These are phyloP conservation scores for Palythoa grandiflora DNA, from an alignment of 92 coral and sea anemone species.

Conservation along the genomic window DNA sequence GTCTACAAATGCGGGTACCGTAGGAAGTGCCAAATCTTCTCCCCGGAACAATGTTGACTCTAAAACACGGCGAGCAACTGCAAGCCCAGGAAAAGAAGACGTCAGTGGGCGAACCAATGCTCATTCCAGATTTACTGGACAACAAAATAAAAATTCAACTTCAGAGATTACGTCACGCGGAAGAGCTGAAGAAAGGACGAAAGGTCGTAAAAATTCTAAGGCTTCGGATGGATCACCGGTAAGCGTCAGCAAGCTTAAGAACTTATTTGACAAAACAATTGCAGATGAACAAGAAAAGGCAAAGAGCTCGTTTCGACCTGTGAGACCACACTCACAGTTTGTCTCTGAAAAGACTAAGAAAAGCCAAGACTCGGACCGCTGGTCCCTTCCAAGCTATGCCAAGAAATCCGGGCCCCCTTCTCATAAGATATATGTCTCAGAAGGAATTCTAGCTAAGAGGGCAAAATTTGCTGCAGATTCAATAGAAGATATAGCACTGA, in stretches of 20 bases:
- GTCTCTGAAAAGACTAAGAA: constrained; percentile 45
- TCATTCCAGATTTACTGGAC: constrained; percentile 63
- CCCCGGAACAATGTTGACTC: constrained; percentile 65
- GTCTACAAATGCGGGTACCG: constrained; percentile 24
- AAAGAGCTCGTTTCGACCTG: constrained; percentile 35
- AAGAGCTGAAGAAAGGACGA: constrained; percentile 49
- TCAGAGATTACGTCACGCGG: constrained; percentile 37
- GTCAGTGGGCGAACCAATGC: constrained; percentile 40
- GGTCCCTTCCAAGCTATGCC: constrained; percentile 89
- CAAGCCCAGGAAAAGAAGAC: constrained; percentile 63
- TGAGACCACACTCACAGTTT: constrained; percentile 78
- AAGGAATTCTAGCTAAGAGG: constrained; percentile 87
- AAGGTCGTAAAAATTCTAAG: constrained; percentile 29
- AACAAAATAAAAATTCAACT: constrained; percentile 71
- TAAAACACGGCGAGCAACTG: constrained; percentile 58
- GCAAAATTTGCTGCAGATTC: constrained; percentile 82
- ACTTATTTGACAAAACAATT: constrained; percentile 84
- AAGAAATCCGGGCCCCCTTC: constrained; percentile 70
- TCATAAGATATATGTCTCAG: constrained; percentile 79
- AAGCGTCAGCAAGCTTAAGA: constrained; percentile 84
- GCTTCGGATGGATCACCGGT: constrained; percentile 51
- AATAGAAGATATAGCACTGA: constrained; percentile 65
- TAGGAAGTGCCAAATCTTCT: neutral
- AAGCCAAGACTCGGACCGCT: constrained; percentile 60
- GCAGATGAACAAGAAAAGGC: constrained; percentile 74